Evolutionary conservation across 2,113 vertebrate genomes (phyloP).

Genomic region (Coturnix japonica): DNA sequence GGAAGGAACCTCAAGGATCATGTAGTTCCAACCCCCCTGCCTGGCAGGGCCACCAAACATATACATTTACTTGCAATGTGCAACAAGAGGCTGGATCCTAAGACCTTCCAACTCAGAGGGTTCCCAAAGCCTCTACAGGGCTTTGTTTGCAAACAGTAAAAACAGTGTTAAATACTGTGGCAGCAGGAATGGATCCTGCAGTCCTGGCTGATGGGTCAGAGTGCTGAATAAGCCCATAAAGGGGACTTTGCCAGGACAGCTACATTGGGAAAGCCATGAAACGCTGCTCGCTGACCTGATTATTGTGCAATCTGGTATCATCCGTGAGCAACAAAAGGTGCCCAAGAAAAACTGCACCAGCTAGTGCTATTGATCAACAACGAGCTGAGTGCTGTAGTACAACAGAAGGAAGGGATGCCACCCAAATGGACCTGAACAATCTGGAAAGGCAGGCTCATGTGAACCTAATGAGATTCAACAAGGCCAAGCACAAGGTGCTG

Average conservation of each 20-base stretch:
- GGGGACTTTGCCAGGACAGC: neutral
- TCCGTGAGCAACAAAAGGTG: neutral
- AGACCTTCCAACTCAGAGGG: neutral
- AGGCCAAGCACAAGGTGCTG: too few relatives aligned
- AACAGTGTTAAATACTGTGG: neutral
- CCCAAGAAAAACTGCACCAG: neutral
- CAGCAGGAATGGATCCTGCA: neutral
- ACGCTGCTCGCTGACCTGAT: neutral
- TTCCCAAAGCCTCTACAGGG: neutral
- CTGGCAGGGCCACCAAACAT: too few relatives aligned
- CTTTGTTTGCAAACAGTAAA: neutral
- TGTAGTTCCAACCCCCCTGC: too few relatives aligned
- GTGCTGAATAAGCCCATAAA: neutral
- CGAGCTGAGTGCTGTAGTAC: too few relatives aligned
- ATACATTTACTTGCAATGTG: too few relatives aligned
- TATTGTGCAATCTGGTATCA: neutral
- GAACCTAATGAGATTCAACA: too few relatives aligned
- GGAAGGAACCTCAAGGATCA: too few relatives aligned
- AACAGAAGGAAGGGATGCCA: too few relatives aligned
- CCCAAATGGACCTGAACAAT: too few relatives aligned
- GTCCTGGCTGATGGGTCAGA: neutral
- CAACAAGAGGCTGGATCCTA: neutral
- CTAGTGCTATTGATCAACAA: neutral
- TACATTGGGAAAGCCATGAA: fast-evolving
- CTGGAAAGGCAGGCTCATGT: too few relatives aligned